phyloP scores from a whole-genome alignment of 2,113 vertebrate species.

The Columba livia region DNA sequence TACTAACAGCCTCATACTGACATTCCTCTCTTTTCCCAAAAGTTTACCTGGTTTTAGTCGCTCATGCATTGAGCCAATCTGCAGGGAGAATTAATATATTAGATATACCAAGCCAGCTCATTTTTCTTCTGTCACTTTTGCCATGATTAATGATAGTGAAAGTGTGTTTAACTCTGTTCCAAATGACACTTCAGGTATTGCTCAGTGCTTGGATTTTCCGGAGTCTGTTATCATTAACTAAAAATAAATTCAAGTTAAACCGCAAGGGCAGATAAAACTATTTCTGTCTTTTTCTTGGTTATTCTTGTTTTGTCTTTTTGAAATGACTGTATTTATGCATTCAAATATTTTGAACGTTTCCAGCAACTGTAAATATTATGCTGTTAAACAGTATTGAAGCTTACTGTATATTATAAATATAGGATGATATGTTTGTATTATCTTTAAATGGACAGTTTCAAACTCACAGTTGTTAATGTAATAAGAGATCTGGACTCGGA shows the following conservation, averaged over 20 bases:
- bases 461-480: neutral
- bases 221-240: slow-evolving; percentile 51
- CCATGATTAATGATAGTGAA: slow-evolving; percentile 63
- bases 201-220: slow-evolving; percentile 33
- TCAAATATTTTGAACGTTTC: neutral
- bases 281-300: neutral
- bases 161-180: slow-evolving; percentile 57
- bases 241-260: slow-evolving; percentile 47
- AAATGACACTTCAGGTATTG: slow-evolving; percentile 48
- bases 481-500: neutral
- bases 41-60: slow-evolving; percentile 36
- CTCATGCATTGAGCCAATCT: slow-evolving; percentile 47
- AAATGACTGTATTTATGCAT: neutral
- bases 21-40: neutral
- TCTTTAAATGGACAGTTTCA: neutral
- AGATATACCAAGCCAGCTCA: slow-evolving; percentile 57
- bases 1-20: neutral
- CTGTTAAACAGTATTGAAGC: slow-evolving; percentile 15
- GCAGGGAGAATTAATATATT: slow-evolving; percentile 68
- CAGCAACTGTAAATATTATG: neutral
- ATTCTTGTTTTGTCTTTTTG: neutral
- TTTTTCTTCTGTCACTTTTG: slow-evolving; percentile 73
- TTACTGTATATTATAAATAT: neutral
- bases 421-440: neutral
- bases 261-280: slow-evolving; percentile 5